A percentile compares a stretch with the other conserved stretches of the same genome.
phyloP scores from a whole-genome alignment of 2,888 invertebrate species.

The Mycogona germanica region DNA sequence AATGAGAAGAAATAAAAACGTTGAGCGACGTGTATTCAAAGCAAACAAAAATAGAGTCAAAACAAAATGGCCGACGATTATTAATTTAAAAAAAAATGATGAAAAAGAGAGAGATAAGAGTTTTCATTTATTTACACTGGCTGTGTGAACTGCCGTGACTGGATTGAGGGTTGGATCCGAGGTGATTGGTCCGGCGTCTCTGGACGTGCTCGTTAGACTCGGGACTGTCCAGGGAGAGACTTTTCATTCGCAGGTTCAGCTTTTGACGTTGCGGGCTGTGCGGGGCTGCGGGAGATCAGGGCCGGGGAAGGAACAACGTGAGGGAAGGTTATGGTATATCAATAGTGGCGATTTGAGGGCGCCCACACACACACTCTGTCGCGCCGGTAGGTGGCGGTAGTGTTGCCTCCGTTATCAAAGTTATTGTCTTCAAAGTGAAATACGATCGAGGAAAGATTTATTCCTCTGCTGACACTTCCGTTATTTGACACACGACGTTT shows the following conservation, averaged over 20 bases:
- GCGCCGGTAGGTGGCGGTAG: too few species aligned
- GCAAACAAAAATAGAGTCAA: not conserved
- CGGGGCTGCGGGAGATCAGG: slow-evolving; percentile 52
- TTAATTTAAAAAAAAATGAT: not conserved
- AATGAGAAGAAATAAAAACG: not conserved
- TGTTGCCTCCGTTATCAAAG: too few species aligned
- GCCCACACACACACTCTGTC: too few species aligned
- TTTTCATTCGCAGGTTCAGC: slow-evolving; percentile 95
- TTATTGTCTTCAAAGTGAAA: too few species aligned
- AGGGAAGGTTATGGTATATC: too few species aligned
- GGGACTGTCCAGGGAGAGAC: slow-evolving; percentile 89
- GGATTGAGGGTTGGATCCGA: slow-evolving; percentile 34
- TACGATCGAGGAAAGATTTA: too few species aligned
- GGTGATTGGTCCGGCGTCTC: slow-evolving; percentile 48
- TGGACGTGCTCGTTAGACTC: slow-evolving; percentile 77
- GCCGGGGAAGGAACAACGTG: slow-evolving; percentile 3
- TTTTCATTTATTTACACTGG: slow-evolving; percentile 40
- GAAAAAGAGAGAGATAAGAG: not conserved
- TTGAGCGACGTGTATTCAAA: not conserved
- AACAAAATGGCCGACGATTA: not conserved
- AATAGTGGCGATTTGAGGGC: too few species aligned
- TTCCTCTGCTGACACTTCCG: too few species aligned
- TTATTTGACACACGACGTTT: too few species aligned
- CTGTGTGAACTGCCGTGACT: slow-evolving; percentile 46
- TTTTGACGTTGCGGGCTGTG: slow-evolving; percentile 93